These are phyloP conservation scores for Neosilurus mollespiculum DNA, from an alignment of 2,797 vertebrate genomes.

Conservation along the genomic window DNA sequence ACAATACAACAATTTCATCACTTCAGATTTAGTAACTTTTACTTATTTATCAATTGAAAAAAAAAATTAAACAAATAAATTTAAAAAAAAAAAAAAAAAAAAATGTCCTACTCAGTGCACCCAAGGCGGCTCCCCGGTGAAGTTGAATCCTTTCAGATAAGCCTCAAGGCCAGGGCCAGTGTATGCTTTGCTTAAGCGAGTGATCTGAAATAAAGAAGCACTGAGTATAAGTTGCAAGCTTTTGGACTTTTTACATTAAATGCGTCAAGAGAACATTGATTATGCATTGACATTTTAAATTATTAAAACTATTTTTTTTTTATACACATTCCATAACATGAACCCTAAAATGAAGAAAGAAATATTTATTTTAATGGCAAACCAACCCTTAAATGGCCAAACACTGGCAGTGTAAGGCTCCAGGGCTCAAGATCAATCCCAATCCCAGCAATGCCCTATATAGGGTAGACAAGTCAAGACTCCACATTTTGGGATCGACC, in stretches of 20 bases:
- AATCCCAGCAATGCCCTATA: conserved; percentile 6
- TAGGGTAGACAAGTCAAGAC: not conserved
- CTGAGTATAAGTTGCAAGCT: not conserved
- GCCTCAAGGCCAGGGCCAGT: conserved; percentile 75
- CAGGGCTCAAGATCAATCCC: not conserved
- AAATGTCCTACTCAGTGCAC: conserved; percentile 55
- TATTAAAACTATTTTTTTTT: not conserved
- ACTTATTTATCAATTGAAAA: too few species aligned
- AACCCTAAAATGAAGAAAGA: not conserved
- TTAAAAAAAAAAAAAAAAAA: too few species aligned
- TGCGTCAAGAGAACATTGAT: not conserved
- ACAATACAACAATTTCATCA: too few species aligned
- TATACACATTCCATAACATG: not conserved
- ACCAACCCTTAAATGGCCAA: not conserved
- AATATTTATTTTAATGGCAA: not conserved
- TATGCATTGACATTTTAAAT: not conserved
- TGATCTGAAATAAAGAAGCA: conserved; percentile 64
- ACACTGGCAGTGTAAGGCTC: not conserved
- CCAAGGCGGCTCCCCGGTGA: conserved; percentile 76
- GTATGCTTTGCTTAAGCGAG: conserved; percentile 66
- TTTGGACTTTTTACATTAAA: not conserved
- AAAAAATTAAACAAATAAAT: too few species aligned
- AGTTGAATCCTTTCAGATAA: conserved; percentile 76
- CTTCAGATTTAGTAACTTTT: too few species aligned
- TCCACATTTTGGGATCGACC: conserved; percentile 15